phyloP scores from a whole-genome alignment of 2,797 vertebrate species.

The Adelosebastes latens region DNA sequence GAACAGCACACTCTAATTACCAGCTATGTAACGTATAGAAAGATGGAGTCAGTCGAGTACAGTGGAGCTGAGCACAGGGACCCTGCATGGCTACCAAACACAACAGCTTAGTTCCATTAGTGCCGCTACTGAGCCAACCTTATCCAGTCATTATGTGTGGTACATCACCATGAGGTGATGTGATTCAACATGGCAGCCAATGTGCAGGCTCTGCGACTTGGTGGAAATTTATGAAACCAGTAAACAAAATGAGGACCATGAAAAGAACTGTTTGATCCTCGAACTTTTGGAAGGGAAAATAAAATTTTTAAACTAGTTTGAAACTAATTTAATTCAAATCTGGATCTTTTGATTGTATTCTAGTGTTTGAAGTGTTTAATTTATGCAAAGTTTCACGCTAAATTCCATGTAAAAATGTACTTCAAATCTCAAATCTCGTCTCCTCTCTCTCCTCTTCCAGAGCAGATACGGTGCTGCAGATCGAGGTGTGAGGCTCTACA shows the following conservation, averaged over 20 bases:
- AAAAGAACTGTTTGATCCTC: not conserved
- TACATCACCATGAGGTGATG: conserved; percentile 61
- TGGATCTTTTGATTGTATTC: not conserved
- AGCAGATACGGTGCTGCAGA: conserved; percentile 84
- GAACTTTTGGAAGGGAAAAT: not conserved
- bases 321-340: not conserved
- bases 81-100: conserved; percentile 48
- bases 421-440: conserved; percentile 22
- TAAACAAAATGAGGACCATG: conserved; percentile 13
- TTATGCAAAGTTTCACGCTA: not conserved
- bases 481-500: conserved; percentile 85
- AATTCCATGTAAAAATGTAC: not conserved
- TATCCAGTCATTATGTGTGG: conserved; percentile 67
- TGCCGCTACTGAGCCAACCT: conserved; percentile 61
- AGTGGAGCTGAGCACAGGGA: conserved; percentile 24
- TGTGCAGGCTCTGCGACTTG: conserved; percentile 25
- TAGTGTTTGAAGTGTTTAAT: not conserved
- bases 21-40: conserved; percentile 50
- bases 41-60: conserved; percentile 34
- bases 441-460: conserved; percentile 70
- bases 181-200: conserved; percentile 57
- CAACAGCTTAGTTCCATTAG: conserved; percentile 66
- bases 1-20: conserved; percentile 43
- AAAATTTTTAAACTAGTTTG: not conserved
- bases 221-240: conserved; percentile 34